A percentile compares a stretch with the other conserved stretches of the same genome.
Conservation (phyloP, 2,888 invertebrate species). For the Entomobrya multifasciata region DNA sequence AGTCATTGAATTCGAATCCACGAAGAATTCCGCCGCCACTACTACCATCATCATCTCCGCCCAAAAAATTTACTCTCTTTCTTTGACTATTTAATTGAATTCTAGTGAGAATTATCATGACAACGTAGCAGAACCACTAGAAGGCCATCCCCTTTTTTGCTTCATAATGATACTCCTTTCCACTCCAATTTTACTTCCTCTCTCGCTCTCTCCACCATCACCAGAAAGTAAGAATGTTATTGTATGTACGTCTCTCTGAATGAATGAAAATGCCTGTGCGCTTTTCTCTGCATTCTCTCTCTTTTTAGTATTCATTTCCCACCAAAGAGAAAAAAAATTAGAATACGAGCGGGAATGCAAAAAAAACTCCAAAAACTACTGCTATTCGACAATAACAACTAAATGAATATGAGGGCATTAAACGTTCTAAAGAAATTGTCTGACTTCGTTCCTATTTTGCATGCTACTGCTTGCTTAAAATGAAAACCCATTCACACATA, state of each 20-base stretch:
- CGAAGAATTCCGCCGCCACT: not conserved
- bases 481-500: constrained; percentile 7
- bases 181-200: not conserved
- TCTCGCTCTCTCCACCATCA: not conserved
- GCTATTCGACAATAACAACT: constrained; percentile 24
- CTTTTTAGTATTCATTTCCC: constrained; percentile 11
- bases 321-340: not conserved
- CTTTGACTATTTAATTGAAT: constrained; percentile 32
- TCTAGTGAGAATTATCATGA: constrained; percentile 12
- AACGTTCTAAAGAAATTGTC: not conserved
- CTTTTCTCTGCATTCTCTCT: not conserved
- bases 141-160: not conserved
- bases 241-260: not conserved
- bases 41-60: not conserved
- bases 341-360: not conserved
- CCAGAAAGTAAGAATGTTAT: not conserved
- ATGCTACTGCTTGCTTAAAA: not conserved
- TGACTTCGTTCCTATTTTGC: not conserved
- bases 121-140: constrained; percentile 2
- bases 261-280: not conserved
- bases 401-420: constrained; percentile 21
- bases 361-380: not conserved
- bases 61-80: no score
- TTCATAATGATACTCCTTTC: not conserved
- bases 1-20: no score